Evolutionary conservation across 2,113 vertebrate species (phyloP), one percentile per base, ranked within the genome.

Genomic region (Piprites chloris): DNA sequence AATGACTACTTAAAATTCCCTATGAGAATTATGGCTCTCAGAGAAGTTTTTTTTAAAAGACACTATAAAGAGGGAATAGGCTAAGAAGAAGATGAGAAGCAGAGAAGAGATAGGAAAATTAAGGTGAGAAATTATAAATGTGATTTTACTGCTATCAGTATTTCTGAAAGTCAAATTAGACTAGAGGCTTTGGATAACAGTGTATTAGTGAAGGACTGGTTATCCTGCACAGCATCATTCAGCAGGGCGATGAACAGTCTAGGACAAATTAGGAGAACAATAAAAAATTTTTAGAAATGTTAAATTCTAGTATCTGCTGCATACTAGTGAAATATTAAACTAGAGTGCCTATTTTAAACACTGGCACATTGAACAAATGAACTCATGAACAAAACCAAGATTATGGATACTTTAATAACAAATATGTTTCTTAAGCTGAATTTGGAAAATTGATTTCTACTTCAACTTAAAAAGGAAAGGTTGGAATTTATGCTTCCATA

Each of bases 401-500:
- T 81, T 81, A 75, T 41, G 50, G 55, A 14, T 89, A 74, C 59
- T 90, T 82, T 56, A 58, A 10, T 46, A 94, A 68, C 6, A 49
- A 84, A 32, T 56, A n/a, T 53, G 3, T 39, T 89, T 84, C 26
- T 78, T 75, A 52, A 87, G 14, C 35, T 88, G 49, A 73, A 87
- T 96, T 96, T 97, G 65, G 59, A 83, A 96, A 95, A 80, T 6
- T 12, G 37, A 58, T 86, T 87, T 92, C 67, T 83, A 75, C n/a
- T 92, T 94, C 86, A 91, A 91, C 88, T 98, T 94, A 91, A 97
- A 82, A 97, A 96, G 58, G 90, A 95, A 97, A 96, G 80, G 92
- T 61, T 90, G 92, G 85, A 96, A 91, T 71, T 90, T 61, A 59
- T 78, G 87, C 26, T 93, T 94, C 65, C 35, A 93, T 86, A 90